phyloP scores from a whole-genome alignment of 2,797 vertebrate species.

The Orestias chungarensis region DNA sequence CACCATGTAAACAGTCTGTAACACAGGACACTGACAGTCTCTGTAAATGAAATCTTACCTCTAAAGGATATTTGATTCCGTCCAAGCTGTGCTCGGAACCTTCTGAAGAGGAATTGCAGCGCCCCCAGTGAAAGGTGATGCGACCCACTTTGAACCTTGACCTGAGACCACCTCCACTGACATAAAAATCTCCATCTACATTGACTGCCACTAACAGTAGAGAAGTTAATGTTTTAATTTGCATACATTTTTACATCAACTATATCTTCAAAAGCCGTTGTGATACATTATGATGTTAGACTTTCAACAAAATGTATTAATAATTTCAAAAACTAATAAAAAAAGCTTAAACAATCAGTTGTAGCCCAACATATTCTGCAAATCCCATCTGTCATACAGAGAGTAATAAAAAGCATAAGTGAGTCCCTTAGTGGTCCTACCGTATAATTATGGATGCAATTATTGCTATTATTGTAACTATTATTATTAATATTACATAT shows the following conservation, averaged over 20 bases:
- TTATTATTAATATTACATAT: too few species aligned
- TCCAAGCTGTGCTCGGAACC: constrained; percentile 96
- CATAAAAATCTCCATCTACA: constrained; percentile 88
- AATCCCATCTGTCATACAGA: background rate
- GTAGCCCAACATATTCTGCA: background rate
- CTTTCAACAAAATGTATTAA: too few species aligned
- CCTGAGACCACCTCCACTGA: constrained; percentile 90
- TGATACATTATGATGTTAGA: too few species aligned
- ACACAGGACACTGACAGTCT: background rate
- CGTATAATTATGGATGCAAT: background rate
- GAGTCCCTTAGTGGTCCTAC: background rate
- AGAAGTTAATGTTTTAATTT: background rate
- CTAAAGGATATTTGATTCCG: constrained; percentile 91
- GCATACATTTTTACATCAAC: background rate
- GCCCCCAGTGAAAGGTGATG: constrained; percentile 97
- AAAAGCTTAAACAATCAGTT: background rate
- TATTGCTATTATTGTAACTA: background rate
- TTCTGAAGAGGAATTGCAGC: constrained; percentile 91
- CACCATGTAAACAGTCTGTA: background rate
- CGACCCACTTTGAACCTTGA: constrained; percentile 89
- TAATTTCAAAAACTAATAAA: too few species aligned
- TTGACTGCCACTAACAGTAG: constrained; percentile 87
- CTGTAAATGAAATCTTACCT: constrained; percentile 79
- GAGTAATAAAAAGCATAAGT: background rate
- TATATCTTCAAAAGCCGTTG: background rate